Percentiles rank a stretch among this genome's conserved stretches.
Conservation (phyloP, 2,113 vertebrate genomes). For the Paraplagusia blochii region DNA sequence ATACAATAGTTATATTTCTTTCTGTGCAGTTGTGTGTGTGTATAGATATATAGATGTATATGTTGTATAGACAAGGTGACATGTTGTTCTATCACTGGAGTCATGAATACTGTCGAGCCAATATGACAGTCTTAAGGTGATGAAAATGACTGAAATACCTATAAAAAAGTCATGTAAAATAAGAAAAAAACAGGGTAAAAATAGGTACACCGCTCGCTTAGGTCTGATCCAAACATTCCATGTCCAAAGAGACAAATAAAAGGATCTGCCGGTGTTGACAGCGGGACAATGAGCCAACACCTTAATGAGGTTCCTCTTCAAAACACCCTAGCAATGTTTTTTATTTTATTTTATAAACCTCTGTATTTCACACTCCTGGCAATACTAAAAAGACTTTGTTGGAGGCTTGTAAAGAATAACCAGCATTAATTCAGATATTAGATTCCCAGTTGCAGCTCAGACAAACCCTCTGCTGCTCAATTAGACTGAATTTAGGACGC, state of each 20-base stretch:
- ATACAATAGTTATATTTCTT: too few species aligned
- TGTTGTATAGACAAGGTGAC: neutral
- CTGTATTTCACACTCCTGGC: too few species aligned
- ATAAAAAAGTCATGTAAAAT: neutral
- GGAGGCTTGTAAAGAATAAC: too few species aligned
- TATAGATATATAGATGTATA: too few species aligned
- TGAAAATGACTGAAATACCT: neutral
- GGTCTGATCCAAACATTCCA: neutral
- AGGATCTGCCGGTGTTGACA: slow-evolving; percentile 1
- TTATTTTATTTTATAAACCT: too few species aligned
- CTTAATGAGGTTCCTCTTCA: neutral
- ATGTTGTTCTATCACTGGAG: neutral
- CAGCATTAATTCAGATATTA: too few species aligned
- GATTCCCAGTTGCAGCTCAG: too few species aligned
- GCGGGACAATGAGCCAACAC: neutral
- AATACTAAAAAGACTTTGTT: too few species aligned
- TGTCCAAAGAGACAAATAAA: slow-evolving; percentile 1
- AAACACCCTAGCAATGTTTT: too few species aligned
- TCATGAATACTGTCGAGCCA: neutral
- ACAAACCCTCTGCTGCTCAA: too few species aligned
- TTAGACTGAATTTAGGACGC: too few species aligned
- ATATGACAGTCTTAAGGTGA: neutral
- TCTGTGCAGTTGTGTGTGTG: too few species aligned
- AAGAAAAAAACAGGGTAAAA: neutral
- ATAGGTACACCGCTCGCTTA: neutral